Evolutionary conservation across 2,797 vertebrate genomes (phyloP).

Genomic region (Oreochromis mossambicus): DNA sequence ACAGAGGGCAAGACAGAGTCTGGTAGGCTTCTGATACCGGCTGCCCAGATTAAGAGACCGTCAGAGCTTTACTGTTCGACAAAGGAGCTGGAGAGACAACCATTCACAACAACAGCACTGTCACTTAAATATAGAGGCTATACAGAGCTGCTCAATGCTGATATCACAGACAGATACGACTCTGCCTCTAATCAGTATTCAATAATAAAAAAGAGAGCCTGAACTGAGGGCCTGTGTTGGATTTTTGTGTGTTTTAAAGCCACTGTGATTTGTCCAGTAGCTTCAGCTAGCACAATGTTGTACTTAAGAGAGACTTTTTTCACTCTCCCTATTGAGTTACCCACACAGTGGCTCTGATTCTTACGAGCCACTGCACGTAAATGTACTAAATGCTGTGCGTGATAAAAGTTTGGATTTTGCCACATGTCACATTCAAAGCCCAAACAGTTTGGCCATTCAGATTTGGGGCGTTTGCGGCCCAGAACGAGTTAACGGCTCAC

Average conservation of each 20-base stretch:
- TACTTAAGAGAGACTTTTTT: background rate
- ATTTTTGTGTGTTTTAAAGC: constrained; percentile 11
- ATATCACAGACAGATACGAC: constrained; percentile 19
- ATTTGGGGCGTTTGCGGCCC: constrained; percentile 27
- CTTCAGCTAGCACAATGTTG: constrained; percentile 22
- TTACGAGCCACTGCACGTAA: background rate
- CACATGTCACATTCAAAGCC: constrained; percentile 8
- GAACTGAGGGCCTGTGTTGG: constrained; percentile 23
- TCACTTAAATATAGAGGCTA: constrained; percentile 2
- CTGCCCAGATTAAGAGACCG: constrained; percentile 46
- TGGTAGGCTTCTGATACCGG: constrained; percentile 37
- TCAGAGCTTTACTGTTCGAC: constrained; percentile 47
- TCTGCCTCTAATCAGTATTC: background rate
- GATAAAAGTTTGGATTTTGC: constrained; percentile 27
- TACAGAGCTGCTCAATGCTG: constrained; percentile 23
- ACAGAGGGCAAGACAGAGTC: constrained; percentile 12
- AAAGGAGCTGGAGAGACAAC: constrained; percentile 17
- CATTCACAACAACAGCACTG: constrained; percentile 23
- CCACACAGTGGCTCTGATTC: background rate
- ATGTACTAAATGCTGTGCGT: background rate
- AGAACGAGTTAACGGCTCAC: constrained; percentile 46
- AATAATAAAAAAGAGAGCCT: constrained; percentile 11
- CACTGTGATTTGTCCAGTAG: constrained; percentile 25
- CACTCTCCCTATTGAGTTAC: constrained; percentile 20
- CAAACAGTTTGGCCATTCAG: constrained; percentile 41